phyloP scores from a whole-genome alignment of 2,888 invertebrate genomes.

The Thera obeliscata region DNA sequence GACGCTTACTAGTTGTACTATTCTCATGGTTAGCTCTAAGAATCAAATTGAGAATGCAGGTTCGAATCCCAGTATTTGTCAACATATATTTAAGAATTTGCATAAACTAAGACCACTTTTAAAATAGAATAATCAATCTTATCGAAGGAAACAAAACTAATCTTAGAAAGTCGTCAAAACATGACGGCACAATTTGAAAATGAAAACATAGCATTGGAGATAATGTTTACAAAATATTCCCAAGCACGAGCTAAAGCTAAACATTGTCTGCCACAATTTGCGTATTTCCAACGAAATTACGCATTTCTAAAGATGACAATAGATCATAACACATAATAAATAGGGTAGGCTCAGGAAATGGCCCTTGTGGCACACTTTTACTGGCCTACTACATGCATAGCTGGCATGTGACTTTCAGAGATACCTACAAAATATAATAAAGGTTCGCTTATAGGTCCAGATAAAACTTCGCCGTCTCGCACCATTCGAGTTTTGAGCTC shows the following conservation, averaged over 20 bases:
- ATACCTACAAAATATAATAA: background rate
- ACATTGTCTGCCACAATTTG: constrained; percentile 42
- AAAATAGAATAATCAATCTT: too few relatives aligned
- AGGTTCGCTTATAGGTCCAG: background rate
- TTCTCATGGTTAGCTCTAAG: background rate
- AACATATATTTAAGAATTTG: too few relatives aligned
- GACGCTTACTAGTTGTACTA: background rate
- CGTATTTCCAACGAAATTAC: constrained; percentile 38
- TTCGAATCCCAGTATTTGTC: background rate
- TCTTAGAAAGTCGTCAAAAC: constrained; percentile 36
- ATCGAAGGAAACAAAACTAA: too few relatives aligned
- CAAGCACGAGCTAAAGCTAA: constrained; percentile 59
- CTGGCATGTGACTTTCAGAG: background rate
- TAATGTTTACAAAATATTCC: constrained; percentile 64
- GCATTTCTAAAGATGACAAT: constrained; percentile 31
- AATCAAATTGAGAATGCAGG: background rate
- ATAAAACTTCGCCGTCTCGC: background rate
- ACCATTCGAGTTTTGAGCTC: background rate
- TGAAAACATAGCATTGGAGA: constrained; percentile 42
- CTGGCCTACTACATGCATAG: background rate
- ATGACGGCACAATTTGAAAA: constrained; percentile 50
- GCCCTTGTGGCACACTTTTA: constrained; percentile 6
- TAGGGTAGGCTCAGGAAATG: constrained; percentile 4
- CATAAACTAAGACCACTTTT: too few relatives aligned
- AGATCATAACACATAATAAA: constrained; percentile 15